These are phyloP conservation scores for Stenopsyche tienmushanensis DNA, from an alignment of 1,140 invertebrate species.

Conservation along the genomic window DNA sequence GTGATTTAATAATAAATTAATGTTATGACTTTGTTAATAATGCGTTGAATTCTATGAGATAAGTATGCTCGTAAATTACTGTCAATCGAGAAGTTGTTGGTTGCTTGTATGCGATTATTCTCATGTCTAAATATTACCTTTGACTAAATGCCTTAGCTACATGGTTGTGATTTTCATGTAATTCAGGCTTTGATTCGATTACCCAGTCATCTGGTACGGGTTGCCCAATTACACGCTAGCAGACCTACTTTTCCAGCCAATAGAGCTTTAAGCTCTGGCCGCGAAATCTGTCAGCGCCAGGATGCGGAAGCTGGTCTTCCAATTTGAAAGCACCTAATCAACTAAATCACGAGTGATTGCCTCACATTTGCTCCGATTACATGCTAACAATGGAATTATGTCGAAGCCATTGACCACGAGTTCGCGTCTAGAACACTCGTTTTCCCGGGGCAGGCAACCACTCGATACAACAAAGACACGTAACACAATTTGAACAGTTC, in stretches of 20 bases:
- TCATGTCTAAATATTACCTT: too few relatives aligned
- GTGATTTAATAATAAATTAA: too few relatives aligned
- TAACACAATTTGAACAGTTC: background rate
- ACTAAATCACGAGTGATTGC: conserved; percentile 5
- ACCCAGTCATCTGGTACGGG: background rate
- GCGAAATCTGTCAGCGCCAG: conserved; percentile 21
- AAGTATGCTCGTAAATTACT: too few relatives aligned
- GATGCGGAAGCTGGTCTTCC: conserved; percentile 16
- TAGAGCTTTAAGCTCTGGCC: background rate
- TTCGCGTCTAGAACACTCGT: background rate
- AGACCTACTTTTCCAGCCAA: conserved; percentile 19
- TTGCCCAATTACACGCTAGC: conserved; percentile 10
- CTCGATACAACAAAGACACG: too few relatives aligned
- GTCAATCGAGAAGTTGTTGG: too few relatives aligned
- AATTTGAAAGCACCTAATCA: conserved; percentile 27
- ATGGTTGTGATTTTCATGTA: too few relatives aligned
- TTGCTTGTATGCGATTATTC: background rate
- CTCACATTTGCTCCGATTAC: background rate
- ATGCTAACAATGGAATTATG: too few relatives aligned
- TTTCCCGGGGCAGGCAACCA: too few relatives aligned
- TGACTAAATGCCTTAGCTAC: too few relatives aligned
- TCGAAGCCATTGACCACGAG: background rate
- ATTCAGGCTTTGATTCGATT: conserved; percentile 18
- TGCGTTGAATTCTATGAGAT: too few relatives aligned
- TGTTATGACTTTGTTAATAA: too few relatives aligned